Evolutionary conservation across 2,888 invertebrate species (phyloP).

Genomic region (Ecliptopera silaceata): DNA sequence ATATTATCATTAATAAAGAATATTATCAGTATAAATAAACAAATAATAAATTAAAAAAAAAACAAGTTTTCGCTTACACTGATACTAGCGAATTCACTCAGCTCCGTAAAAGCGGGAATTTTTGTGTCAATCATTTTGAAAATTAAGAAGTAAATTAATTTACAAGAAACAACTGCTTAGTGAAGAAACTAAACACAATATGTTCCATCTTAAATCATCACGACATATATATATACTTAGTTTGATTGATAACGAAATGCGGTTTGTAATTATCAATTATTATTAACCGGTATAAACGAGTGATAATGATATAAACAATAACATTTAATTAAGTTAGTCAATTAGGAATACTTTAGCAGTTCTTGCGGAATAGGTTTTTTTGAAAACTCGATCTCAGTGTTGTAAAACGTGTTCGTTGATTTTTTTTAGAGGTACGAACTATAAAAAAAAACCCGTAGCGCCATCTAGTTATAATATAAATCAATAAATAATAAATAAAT

Average conservation of each 20-base stretch:
- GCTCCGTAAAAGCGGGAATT: slow-evolving; percentile 67
- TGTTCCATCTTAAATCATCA: slow-evolving; percentile 10
- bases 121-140: slow-evolving; percentile 57
- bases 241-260: slow-evolving; percentile 10
- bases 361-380: neutral
- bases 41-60: too few relatives aligned
- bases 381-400: too few relatives aligned
- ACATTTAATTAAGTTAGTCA: neutral
- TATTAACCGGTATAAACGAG: slow-evolving; percentile 17
- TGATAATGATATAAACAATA: neutral
- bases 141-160: slow-evolving; percentile 4
- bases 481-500: too few relatives aligned
- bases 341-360: neutral
- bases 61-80: too few relatives aligned
- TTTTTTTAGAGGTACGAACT: too few relatives aligned
- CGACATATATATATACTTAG: slow-evolving; percentile 27
- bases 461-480: too few relatives aligned
- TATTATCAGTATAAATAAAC: neutral
- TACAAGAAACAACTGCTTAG: slow-evolving; percentile 3
- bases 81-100: slow-evolving; percentile 72
- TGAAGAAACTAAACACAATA: slow-evolving; percentile 11
- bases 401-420: too few relatives aligned
- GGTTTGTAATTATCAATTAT: slow-evolving; percentile 7
- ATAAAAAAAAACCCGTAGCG: too few relatives aligned
- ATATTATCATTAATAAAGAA: too few relatives aligned